Base-by-base conservation (phyloP, 2,888 invertebrate species). In the Idaea aversata region DNA sequence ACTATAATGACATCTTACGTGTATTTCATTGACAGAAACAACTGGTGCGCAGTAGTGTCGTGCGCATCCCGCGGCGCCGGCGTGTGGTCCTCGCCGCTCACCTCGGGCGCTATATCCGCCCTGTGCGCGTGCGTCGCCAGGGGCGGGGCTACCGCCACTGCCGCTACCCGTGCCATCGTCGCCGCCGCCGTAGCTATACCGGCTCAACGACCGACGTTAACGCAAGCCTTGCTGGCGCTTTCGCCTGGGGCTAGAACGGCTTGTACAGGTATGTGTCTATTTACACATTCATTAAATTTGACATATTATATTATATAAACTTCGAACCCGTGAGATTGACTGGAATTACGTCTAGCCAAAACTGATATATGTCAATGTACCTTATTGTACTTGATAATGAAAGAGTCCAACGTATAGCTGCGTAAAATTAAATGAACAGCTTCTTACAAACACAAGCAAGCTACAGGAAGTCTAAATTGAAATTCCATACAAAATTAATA, bases 31-130 rank as follows among this genome's bases (percentile, higher is more conserved):
- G 57, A 57, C 78, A 96, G 97, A 84, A 94, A 97, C 81, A 97
- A 97, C 69, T 98, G 98, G 98, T 93, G 98, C 71, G 93, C 96
- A 70, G 94, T 98, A 70, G 91, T 98, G 60, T 95, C 97, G 73
- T 96, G 96, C 78, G 97, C 97, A 80, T 94, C 97, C 70, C 95
- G 95, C 63, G 88, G 61, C 67, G 83, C 65, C 66, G 79, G 72
- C 36, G 70, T 67, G 7, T 88, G 65, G 78, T 73, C 72, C 70
- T 75, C 69, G 69, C 71, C 75, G 75, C 85, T 81, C 76, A 78
- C 86, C 68, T 84, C 82, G 76, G 79, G 82, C 70, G 82, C 91
- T 35, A 87, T 92, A 62, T 69, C 69, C 62, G 92, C 93, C 75
- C 85, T 92, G 69, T 82, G 83, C 75, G 87, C 85, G 3, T 77